A percentile compares a stretch with the other conserved stretches of the same genome.
phyloP scores from a whole-genome alignment of 2,888 invertebrate species.

The Cantharis rustica region DNA sequence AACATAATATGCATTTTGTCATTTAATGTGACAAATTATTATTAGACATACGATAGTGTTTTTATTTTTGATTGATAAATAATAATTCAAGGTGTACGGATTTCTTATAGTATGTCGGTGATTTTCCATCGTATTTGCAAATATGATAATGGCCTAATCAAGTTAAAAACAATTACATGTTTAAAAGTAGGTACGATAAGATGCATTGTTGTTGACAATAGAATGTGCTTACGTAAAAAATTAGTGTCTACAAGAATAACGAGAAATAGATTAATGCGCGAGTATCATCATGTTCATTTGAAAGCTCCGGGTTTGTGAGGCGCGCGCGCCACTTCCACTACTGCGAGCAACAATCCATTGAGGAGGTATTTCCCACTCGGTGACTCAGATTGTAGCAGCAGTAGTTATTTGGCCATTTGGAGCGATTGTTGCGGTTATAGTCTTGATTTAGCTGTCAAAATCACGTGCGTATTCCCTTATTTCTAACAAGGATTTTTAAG shows the following conservation, averaged over 20 bases:
- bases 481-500: constrained; percentile 7
- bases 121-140: not conserved
- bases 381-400: constrained; percentile 31
- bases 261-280: constrained; percentile 23
- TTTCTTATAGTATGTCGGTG: not conserved
- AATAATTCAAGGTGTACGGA: no score
- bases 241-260: not conserved
- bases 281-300: constrained; percentile 22
- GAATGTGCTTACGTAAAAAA: constrained; percentile 9
- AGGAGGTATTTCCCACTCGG: constrained; percentile 26
- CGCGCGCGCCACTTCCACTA: constrained; percentile 32
- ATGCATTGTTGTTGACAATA: constrained; percentile 14
- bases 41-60: no score
- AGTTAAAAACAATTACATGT: constrained; percentile 35
- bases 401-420: constrained; percentile 21
- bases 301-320: constrained; percentile 20
- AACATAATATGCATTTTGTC: no score
- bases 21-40: no score
- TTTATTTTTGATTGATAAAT: no score
- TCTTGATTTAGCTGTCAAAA: constrained; percentile 29
- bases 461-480: constrained; percentile 33
- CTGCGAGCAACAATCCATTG: constrained; percentile 31
- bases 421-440: constrained; percentile 21
- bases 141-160: constrained; percentile 12
- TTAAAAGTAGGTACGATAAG: constrained; percentile 18